Percentiles rank a stretch among this genome's conserved stretches.
Evolutionary conservation across 2,888 invertebrate genomes (phyloP).

Genomic region (Deilephila porcellus): DNA sequence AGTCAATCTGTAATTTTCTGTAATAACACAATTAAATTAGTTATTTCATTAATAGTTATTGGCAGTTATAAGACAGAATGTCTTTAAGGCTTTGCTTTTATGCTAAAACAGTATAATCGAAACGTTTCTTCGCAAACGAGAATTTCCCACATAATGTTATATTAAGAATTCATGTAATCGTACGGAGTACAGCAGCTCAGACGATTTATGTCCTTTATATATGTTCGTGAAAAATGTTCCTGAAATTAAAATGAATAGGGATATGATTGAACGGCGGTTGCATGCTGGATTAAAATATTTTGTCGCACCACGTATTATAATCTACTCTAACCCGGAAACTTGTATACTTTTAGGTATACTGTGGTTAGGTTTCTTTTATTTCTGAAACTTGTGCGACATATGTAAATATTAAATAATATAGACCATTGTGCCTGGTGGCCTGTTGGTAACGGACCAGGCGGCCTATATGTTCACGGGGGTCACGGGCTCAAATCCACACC

Average conservation of each 20-base stretch:
- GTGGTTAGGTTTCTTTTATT: no score
- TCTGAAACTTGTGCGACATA: no score
- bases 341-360: no score
- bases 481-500: no score
- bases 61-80: not conserved
- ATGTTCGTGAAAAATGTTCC: slow-evolving; percentile 1
- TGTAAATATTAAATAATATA: no score
- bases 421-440: no score
- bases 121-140: slow-evolving; percentile 6
- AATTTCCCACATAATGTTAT: slow-evolving; percentile 11
- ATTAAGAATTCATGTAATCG: slow-evolving; percentile 18
- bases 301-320: not conserved
- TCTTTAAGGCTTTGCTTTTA: not conserved
- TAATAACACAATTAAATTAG: not conserved
- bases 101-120: not conserved
- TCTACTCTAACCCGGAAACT: not conserved
- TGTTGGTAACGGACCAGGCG: no score
- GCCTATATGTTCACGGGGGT: no score
- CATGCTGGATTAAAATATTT: not conserved
- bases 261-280: not conserved
- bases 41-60: not conserved
- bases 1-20: not conserved
- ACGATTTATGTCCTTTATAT: slow-evolving; percentile 20
- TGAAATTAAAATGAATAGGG: slow-evolving; percentile 19
- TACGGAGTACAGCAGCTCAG: slow-evolving; percentile 6